Conservation (phyloP, 2,113 vertebrate genomes). For the Corythornis cristatus region DNA sequence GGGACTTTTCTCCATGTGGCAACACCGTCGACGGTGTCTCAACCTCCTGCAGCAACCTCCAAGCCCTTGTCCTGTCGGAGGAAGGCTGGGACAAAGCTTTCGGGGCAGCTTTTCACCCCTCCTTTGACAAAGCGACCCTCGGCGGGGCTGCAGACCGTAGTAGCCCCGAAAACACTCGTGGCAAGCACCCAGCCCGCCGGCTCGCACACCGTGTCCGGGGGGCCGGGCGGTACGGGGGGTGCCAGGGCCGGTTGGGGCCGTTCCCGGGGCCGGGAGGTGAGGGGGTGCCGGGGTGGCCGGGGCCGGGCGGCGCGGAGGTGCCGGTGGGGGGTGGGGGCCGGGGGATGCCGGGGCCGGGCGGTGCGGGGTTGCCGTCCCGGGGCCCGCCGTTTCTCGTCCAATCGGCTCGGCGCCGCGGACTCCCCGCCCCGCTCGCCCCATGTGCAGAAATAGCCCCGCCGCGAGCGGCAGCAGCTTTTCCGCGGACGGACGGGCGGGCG, state of each 20-base stretch:
- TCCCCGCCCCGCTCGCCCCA: slow-evolving; percentile 30
- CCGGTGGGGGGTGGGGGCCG: neutral
- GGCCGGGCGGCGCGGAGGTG: neutral
- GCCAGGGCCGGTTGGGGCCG: no score
- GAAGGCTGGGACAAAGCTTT: accelerated
- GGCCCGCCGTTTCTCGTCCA: neutral
- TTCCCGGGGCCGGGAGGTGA: neutral
- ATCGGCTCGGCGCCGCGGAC: neutral
- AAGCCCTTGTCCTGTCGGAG: accelerated
- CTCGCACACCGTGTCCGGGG: neutral
- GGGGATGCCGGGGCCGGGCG: neutral
- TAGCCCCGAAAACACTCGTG: neutral
- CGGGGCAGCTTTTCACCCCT: neutral
- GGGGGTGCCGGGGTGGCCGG: neutral
- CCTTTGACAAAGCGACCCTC: neutral
- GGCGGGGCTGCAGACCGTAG: neutral
- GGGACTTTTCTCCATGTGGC: neutral
- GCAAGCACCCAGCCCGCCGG: neutral
- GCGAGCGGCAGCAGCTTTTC: neutral
- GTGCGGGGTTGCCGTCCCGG: neutral
- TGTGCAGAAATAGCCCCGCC: slow-evolving; percentile 40
- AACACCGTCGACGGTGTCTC: neutral
- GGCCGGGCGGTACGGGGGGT: neutral
- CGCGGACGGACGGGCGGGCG: neutral
- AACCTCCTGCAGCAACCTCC: accelerated